These are phyloP conservation scores for Suricata suricatta DNA, from an alignment of 2,113 vertebrate genomes.

Conservation along the genomic window DNA sequence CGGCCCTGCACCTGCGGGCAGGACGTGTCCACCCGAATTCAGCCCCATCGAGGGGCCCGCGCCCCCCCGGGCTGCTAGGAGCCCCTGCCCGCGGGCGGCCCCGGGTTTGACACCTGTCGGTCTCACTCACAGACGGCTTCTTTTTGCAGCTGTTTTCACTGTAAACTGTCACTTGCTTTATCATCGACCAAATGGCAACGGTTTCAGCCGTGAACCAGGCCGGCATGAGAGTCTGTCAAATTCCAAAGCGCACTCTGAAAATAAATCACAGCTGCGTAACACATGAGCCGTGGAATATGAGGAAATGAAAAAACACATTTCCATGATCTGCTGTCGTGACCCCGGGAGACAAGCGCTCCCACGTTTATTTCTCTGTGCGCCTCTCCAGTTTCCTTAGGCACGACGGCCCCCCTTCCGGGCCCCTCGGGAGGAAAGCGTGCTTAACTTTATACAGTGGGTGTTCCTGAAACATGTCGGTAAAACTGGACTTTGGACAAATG, in stretches of 20 bases:
- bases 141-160: not conserved
- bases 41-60: fast-evolving
- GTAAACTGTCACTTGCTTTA: conserved; percentile 49
- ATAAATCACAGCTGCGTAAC: conserved; percentile 36
- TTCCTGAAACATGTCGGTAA: not conserved
- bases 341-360: not conserved
- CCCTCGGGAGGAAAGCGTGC: not conserved
- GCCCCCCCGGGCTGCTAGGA: not conserved
- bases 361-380: not conserved
- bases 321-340: conserved; percentile 17
- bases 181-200: not conserved
- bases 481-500: not conserved
- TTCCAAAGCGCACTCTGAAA: conserved; percentile 40
- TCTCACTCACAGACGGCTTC: not conserved
- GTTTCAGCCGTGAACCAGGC: conserved; percentile 18
- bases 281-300: not conserved
- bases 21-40: no score
- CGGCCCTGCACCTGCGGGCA: not conserved
- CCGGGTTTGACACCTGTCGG: conserved; percentile 11
- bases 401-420: not conserved
- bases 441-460: not conserved
- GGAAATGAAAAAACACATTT: conserved; percentile 50
- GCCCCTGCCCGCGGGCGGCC: not conserved
- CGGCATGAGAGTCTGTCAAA: not conserved
- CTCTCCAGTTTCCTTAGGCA: conserved; percentile 26